Evolutionary conservation across 1,140 invertebrate species (phyloP).

Genomic region (Oedothorax gibbosus): DNA sequence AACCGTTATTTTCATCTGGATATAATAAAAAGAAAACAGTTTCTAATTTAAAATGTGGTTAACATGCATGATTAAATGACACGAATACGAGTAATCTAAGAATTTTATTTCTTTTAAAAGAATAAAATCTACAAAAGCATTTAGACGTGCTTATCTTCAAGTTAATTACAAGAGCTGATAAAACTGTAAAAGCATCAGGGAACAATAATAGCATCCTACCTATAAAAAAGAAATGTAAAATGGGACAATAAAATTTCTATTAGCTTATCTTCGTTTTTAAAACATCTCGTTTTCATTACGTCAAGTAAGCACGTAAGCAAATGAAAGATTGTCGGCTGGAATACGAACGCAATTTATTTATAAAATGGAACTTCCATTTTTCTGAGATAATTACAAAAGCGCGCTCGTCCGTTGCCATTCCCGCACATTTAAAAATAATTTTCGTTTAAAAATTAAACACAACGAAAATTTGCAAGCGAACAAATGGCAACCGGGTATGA

Average conservation of each 20-base stretch:
- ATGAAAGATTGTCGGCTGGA: constrained; percentile 11
- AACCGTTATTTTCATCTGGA: too few relatives aligned
- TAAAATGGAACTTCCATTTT: background rate
- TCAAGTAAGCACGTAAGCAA: constrained; percentile 31
- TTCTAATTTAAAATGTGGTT: too few relatives aligned
- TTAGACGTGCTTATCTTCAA: too few relatives aligned
- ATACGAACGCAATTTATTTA: constrained; percentile 23
- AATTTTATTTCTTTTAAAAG: too few relatives aligned
- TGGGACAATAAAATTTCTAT: background rate
- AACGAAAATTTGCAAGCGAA: background rate
- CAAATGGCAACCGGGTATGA: background rate
- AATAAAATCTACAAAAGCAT: too few relatives aligned
- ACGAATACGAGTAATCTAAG: too few relatives aligned
- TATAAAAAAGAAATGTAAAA: constrained; percentile 1
- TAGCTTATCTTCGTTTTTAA: too few relatives aligned
- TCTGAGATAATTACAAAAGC: constrained; percentile 13
- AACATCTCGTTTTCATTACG: constrained; percentile 5
- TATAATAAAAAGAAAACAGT: too few relatives aligned
- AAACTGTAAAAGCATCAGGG: too few relatives aligned
- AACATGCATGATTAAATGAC: too few relatives aligned
- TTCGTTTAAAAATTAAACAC: constrained; percentile 37
- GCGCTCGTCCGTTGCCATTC: background rate
- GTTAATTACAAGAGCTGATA: too few relatives aligned
- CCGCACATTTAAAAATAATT: constrained; percentile 23
- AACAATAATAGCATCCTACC: too few relatives aligned